Evolutionary conservation across 2,888 invertebrate species (phyloP), one percentile per base, ranked within the genome.

Genomic region (Platycheirus rosarum): DNA sequence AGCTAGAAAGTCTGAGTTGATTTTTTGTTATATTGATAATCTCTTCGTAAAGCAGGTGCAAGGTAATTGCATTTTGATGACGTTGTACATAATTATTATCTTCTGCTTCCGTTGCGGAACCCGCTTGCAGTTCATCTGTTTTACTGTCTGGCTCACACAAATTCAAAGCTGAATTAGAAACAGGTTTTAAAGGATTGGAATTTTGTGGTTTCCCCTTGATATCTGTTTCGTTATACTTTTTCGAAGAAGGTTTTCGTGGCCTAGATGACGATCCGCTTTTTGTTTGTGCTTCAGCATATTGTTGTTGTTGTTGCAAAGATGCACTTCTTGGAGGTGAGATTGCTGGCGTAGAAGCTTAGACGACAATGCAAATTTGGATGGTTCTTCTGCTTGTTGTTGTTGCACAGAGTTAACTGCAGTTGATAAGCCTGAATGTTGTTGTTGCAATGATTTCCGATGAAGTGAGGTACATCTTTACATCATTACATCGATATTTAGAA

Each of bases 401-500:
- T 55, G 35, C 35, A 11, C 37, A 20, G 60, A 29, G 14, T 29
- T 37, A 13, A 13, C 37, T 63, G 35, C 4, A n/a, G n/a, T n/a
- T n/a, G n/a, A n/a, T n/a, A 16, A 35, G 18, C n/a, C 44, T 46
- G 40, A 9, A n/a, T 44, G 42, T 66, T 51, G 66, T 42, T 51
- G 40, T 29, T 51, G 66, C n/a, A 66, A 18, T 13, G 66, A 66
- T 26, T 51, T 40, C 4, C 66, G 51, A 8, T 51, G 40, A 29
- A 66, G 51, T 9, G 14, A 42, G 14, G 20, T 51, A 18, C 51
- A 66, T 51, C 23, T 66, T n/a, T n/a, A n/a, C n/a, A n/a, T n/a
- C n/a, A 29, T 66, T 29, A 16, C 51, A 66, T n/a, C 66, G 66
- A 51, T 66, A 53, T 51, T 42, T 51, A 8, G 16, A 32, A 35